A percentile compares a stretch with the other conserved stretches of the same genome.
These are phyloP conservation scores for Cosmorhoe ocellata DNA, from an alignment of 2,888 invertebrate genomes.

Conservation along the genomic window DNA sequence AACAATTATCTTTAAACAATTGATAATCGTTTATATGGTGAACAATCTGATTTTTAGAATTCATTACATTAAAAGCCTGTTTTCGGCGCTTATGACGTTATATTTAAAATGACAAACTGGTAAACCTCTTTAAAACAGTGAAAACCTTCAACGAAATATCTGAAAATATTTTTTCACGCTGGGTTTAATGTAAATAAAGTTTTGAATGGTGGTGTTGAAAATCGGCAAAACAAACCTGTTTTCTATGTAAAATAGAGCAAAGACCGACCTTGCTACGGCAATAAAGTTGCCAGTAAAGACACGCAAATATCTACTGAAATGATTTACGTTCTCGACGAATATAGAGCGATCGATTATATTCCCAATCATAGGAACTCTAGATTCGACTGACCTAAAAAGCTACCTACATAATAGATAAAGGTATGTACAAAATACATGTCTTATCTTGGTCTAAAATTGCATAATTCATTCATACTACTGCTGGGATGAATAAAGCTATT, in stretches of 20 bases:
- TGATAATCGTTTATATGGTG: not conserved
- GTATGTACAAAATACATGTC: too few relatives aligned
- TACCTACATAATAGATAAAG: too few relatives aligned
- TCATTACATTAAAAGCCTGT: not conserved
- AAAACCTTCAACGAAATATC: too few relatives aligned
- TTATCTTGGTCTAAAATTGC: too few relatives aligned
- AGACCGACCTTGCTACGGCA: slow-evolving; percentile 61
- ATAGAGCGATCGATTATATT: slow-evolving; percentile 52
- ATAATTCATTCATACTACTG: too few relatives aligned
- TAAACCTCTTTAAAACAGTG: too few relatives aligned
- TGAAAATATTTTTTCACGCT: too few relatives aligned
- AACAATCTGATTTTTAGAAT: slow-evolving; percentile 1
- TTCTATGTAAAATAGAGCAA: slow-evolving; percentile 30
- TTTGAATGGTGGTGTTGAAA: too few relatives aligned
- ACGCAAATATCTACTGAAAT: slow-evolving; percentile 72
- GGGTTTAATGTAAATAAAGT: too few relatives aligned
- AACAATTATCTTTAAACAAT: slow-evolving; percentile 11
- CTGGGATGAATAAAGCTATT: not conserved
- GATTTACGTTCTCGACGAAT: slow-evolving; percentile 55
- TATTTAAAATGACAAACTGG: too few relatives aligned
- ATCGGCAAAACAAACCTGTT: not conserved
- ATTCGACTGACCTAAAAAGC: slow-evolving; percentile 9
- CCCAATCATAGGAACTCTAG: slow-evolving; percentile 25
- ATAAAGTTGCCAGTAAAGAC: slow-evolving; percentile 70
- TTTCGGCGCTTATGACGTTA: too few relatives aligned